Conservation (phyloP, 2,888 invertebrate genomes). For the Scaptomyza tumidula region DNA sequence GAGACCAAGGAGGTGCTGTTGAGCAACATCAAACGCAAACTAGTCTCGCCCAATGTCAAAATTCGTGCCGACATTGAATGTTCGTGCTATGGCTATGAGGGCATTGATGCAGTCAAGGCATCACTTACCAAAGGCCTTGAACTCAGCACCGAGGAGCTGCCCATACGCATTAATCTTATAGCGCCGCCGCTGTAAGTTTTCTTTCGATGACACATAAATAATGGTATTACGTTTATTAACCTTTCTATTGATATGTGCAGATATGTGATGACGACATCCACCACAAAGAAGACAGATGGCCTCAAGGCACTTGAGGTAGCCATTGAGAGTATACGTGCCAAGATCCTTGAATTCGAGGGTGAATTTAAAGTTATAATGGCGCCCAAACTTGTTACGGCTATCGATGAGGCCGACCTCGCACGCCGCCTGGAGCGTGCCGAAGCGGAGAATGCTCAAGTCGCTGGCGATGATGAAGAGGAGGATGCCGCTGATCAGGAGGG, state of each 20-base stretch:
- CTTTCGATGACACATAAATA: not conserved
- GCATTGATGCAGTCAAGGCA: constrained; percentile 98
- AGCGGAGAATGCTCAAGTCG: constrained; percentile 96
- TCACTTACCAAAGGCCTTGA: constrained; percentile 95
- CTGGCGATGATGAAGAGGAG: constrained; percentile 94
- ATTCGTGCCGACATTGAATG: constrained; percentile 97
- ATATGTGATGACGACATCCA: constrained; percentile 97
- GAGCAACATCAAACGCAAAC: constrained; percentile 96
- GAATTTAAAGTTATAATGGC: constrained; percentile 98
- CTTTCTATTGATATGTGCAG: constrained; percentile 48
- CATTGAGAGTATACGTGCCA: constrained; percentile 93
- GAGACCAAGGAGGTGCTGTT: constrained; percentile 95
- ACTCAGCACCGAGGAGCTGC: constrained; percentile 95
- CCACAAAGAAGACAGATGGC: constrained; percentile 97
- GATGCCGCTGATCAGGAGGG: constrained; percentile 87
- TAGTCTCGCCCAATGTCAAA: constrained; percentile 98
- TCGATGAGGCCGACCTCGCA: constrained; percentile 98
- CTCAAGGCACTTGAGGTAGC: constrained; percentile 95
- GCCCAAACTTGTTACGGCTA: constrained; percentile 99
- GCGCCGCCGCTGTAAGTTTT: constrained; percentile 96
- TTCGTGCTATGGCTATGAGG: constrained; percentile 98
- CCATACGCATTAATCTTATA: constrained; percentile 99
- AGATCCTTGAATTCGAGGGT: constrained; percentile 93
- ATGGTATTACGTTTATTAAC: not conserved
- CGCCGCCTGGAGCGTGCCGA: constrained; percentile 97